Evolutionary conservation across 2,888 invertebrate genomes (phyloP).

Genomic region (Drosophila neonasuta): DNA sequence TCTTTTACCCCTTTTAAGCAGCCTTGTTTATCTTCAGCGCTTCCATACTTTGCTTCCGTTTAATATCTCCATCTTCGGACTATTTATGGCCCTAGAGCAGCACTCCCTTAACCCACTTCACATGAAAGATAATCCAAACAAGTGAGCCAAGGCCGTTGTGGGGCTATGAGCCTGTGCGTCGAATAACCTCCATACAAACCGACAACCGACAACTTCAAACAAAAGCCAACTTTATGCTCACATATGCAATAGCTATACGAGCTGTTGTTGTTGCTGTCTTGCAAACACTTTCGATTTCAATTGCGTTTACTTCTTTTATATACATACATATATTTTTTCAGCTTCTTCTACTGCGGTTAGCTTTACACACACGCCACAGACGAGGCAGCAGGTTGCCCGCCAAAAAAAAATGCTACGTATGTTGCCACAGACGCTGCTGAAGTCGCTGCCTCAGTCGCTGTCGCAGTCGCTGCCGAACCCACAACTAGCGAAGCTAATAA

Average conservation of each 20-base stretch:
- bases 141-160: conserved; percentile 70
- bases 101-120: conserved; percentile 45
- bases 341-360: conserved; percentile 27
- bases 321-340: conserved; percentile 28
- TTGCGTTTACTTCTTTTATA: conserved; percentile 66
- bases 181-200: conserved; percentile 46
- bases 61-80: neutral
- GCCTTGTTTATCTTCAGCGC: neutral
- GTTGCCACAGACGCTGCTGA: conserved; percentile 31
- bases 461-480: conserved; percentile 46
- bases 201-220: conserved; percentile 31
- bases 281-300: conserved; percentile 79
- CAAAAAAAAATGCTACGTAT: conserved; percentile 57
- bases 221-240: conserved; percentile 42
- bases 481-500: conserved; percentile 74
- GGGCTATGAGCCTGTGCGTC: conserved; percentile 65
- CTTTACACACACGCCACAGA: conserved; percentile 29
- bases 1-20: neutral
- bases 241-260: conserved; percentile 52
- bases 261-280: conserved; percentile 44
- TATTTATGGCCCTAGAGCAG: conserved; percentile 22
- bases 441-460: conserved; percentile 15
- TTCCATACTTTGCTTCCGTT: too few species aligned
- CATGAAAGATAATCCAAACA: conserved; percentile 47
- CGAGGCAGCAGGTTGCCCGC: conserved; percentile 60